Evolutionary conservation across 1,140 invertebrate species (phyloP).

Genomic region (Neocloeon triangulifer): DNA sequence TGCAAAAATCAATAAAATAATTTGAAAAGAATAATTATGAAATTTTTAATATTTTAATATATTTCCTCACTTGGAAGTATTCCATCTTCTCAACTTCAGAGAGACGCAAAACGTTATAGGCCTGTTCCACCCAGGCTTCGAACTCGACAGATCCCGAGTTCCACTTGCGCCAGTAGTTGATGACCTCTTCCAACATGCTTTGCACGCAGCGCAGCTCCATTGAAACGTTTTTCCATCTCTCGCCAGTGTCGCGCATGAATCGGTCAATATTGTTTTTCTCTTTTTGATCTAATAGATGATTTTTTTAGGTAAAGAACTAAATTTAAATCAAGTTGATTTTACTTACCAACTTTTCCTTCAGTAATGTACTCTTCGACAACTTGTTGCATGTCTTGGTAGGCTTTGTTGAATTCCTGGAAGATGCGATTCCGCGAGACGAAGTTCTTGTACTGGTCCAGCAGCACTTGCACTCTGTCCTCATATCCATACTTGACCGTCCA

Average conservation of each 20-base stretch:
- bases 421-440: constrained; percentile 80
- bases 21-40: background rate
- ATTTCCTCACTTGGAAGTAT: constrained; percentile 28
- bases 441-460: constrained; percentile 73
- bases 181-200: constrained; percentile 70
- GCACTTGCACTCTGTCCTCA: constrained; percentile 56
- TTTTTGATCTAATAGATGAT: constrained; percentile 28
- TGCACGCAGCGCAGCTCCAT: constrained; percentile 74
- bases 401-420: constrained; percentile 85
- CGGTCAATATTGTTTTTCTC: constrained; percentile 55
- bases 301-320: background rate
- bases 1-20: background rate
- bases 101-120: constrained; percentile 47
- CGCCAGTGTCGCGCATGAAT: constrained; percentile 65
- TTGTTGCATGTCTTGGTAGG: constrained; percentile 74
- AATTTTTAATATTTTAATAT: background rate
- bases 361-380: constrained; percentile 77
- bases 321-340: constrained; percentile 1
- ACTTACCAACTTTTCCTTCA: constrained; percentile 51
- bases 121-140: constrained; percentile 53
- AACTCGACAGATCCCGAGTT: constrained; percentile 45
- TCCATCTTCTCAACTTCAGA: constrained; percentile 69
- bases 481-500: constrained; percentile 79
- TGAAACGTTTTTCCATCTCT: constrained; percentile 73
- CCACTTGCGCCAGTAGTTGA: constrained; percentile 73